Conservation (phyloP, 2,797 vertebrate species). For the Rhyacichthys aspro region DNA sequence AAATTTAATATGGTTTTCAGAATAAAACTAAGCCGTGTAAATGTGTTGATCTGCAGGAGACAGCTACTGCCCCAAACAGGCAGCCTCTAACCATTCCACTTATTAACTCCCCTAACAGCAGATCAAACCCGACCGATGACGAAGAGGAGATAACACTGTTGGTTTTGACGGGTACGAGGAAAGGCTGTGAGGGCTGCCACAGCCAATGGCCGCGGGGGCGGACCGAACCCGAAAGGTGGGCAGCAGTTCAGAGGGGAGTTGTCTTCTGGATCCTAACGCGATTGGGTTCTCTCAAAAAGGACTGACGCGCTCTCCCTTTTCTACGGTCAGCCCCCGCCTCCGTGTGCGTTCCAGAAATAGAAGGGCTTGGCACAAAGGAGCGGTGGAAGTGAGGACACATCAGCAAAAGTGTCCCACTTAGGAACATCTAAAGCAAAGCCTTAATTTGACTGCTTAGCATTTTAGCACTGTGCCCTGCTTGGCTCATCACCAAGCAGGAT, state of each 20-base stretch:
- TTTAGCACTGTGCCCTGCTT: constrained; percentile 15
- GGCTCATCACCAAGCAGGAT: constrained; percentile 33
- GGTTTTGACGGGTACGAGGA: constrained; percentile 22
- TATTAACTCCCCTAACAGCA: background rate
- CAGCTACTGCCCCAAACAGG: too few species aligned
- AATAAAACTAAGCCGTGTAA: too few species aligned
- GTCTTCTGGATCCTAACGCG: constrained; percentile 46
- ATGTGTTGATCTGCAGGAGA: too few species aligned
- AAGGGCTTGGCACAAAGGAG: constrained; percentile 37
- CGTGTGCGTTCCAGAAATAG: constrained; percentile 69
- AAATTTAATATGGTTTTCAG: too few species aligned
- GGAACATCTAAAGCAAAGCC: background rate
- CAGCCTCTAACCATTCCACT: too few species aligned
- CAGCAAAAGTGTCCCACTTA: constrained; percentile 11
- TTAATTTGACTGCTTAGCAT: constrained; percentile 12
- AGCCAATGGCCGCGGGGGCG: constrained; percentile 71
- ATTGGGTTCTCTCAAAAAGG: constrained; percentile 79
- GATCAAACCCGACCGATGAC: constrained; percentile 4
- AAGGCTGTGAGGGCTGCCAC: background rate
- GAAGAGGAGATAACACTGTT: constrained; percentile 47
- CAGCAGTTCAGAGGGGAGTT: constrained; percentile 69
- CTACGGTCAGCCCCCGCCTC: constrained; percentile 36
- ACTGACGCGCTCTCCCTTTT: constrained; percentile 45
- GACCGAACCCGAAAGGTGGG: constrained; percentile 51
- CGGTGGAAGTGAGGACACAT: constrained; percentile 18